Base-by-base conservation (phyloP, 37 sponge, comb jelly and placozoan species). In the Hormiphora californensis region DNA sequence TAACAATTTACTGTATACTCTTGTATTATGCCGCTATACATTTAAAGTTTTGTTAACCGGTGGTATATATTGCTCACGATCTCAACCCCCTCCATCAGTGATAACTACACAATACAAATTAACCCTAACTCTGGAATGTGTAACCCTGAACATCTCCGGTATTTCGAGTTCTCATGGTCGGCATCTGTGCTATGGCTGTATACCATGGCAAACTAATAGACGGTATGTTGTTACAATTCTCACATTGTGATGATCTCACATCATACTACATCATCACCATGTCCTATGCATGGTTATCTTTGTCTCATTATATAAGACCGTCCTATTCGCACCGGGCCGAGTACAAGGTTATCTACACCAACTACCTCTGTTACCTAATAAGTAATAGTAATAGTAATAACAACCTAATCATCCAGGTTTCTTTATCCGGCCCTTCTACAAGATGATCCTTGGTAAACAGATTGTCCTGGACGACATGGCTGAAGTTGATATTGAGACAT, bases 91-190 rank as follows among this genome's bases (percentile, higher is more conserved):
- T 32, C 39, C 33, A 54, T 40, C 65, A 98, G 99, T 91, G 99
- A 98, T 87, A 92, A 95, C 90, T 98, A 98, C 92, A 95, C 96
- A 0, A 92, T 98, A 0, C 99, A 98, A 87, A 92, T 98, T 63
- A 98, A 92, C 63, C 99, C 99, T 7, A 91, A 93, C 38, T 98
- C 99, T 22, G 99, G 92, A 19, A 11, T 89, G n/a, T 91, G 87
- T 78, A 95, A 98, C 65, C 92, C 93, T 55, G 22, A 92, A 28
- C 99, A 98, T 63, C 85, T 94, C 40, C 86, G 89, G 39, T 95
- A 94, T 85, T 95, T 98, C 91, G 55, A 86, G 40, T 98, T 98
- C 86, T 89, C n/a, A n/a, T 92, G 43, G 99, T 95, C 0, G 63
- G 96, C 22, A 91, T 98, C 4, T 93, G 94, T 88, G 99, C 89